Conservation (phyloP, 2,797 vertebrate species). For the Kryptolebias ocellatus region DNA sequence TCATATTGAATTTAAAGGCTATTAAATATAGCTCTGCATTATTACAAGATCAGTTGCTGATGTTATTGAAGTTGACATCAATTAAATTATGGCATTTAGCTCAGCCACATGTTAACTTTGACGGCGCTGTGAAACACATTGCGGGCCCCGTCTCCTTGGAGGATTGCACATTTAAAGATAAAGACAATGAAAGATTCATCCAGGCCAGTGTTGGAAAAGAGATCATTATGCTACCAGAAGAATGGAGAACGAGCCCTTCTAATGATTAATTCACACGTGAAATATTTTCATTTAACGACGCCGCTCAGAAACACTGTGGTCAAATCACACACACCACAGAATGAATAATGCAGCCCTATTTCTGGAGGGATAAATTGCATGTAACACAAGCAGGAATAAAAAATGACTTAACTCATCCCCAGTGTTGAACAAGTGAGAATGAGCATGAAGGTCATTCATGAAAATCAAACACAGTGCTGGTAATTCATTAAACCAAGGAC, state of each 20-base stretch:
- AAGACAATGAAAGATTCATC: slow-evolving; percentile 76
- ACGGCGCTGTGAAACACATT: slow-evolving; percentile 50
- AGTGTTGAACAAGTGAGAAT: slow-evolving; percentile 37
- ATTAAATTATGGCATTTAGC: slow-evolving; percentile 74
- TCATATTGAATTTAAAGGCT: slow-evolving; percentile 61
- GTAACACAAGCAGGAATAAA: slow-evolving; percentile 54
- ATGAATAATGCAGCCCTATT: slow-evolving; percentile 69
- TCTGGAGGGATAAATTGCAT: slow-evolving; percentile 54
- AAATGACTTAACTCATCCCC: slow-evolving; percentile 51
- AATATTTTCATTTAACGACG: slow-evolving; percentile 76
- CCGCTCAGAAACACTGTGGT: slow-evolving; percentile 60
- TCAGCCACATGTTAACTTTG: slow-evolving; percentile 66
- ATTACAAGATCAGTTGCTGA: slow-evolving; percentile 72
- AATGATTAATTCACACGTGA: slow-evolving; percentile 79
- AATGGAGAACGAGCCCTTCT: slow-evolving; percentile 61
- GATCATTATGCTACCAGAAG: slow-evolving; percentile 64
- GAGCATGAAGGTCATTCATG: slow-evolving; percentile 64
- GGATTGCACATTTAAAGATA: slow-evolving; percentile 66
- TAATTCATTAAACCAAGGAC: slow-evolving; percentile 65
- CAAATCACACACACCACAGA: slow-evolving; percentile 57
- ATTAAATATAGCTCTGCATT: slow-evolving; percentile 63
- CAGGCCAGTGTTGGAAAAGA: slow-evolving; percentile 49
- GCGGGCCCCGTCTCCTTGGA: slow-evolving; percentile 51
- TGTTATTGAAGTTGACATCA: slow-evolving; percentile 71
- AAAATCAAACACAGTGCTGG: slow-evolving; percentile 61